phyloP scores from a whole-genome alignment of 2,113 vertebrate genomes.

The Illadopsis cleaveri region DNA sequence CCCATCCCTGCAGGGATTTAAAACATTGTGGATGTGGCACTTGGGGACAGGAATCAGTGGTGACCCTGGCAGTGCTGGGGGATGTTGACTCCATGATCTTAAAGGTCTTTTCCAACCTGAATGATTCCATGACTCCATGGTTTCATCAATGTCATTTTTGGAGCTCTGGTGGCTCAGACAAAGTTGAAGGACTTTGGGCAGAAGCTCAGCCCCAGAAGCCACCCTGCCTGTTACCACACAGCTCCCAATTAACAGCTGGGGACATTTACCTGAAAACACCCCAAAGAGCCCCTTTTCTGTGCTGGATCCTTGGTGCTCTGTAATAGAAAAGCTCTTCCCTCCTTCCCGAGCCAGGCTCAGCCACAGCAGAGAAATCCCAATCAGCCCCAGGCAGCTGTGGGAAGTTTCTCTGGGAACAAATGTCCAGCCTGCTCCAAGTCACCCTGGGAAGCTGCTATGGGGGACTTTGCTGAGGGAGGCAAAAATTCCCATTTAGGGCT shows the following conservation, averaged over 20 bases:
- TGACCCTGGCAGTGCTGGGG: not conserved
- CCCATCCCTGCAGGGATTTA: not conserved
- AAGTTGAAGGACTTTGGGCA: not conserved
- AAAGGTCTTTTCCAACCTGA: not conserved
- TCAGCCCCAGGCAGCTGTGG: not conserved
- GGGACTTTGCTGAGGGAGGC: not conserved
- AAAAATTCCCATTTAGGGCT: not conserved
- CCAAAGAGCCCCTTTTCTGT: not conserved
- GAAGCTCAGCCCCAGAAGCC: not conserved
- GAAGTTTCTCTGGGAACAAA: not conserved
- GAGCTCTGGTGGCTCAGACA: not conserved
- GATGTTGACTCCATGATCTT: not conserved
- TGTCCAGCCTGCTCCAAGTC: not conserved
- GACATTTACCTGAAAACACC: not conserved
- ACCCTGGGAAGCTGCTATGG: not conserved
- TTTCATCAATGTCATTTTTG: not conserved
- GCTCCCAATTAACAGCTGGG: not conserved
- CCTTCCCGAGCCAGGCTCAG: not conserved
- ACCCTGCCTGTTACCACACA: not conserved
- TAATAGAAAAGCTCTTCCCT: not conserved
- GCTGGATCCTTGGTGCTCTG: not conserved
- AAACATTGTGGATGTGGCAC: not conserved
- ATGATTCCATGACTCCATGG: no score
- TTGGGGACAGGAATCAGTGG: fast-evolving
- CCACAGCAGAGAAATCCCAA: not conserved